Conservation (phyloP, 2,888 invertebrate genomes). For the Acanthococcus lagerstroemiae region DNA sequence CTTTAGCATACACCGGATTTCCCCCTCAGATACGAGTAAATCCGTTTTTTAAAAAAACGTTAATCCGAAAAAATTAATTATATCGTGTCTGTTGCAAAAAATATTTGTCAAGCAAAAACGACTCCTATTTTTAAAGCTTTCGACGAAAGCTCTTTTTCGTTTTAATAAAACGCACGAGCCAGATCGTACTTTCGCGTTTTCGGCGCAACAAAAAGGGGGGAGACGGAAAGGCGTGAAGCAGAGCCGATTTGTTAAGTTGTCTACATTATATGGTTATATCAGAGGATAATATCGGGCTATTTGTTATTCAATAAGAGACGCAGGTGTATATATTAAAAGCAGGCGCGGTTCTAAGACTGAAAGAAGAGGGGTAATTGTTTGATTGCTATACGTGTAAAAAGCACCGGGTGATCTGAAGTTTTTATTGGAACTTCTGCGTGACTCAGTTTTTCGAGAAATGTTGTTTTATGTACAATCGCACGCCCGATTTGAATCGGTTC, state of each 20-base stretch:
- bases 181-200: background rate
- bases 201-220: background rate
- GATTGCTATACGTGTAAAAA: slow-evolving; percentile 4
- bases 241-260: slow-evolving; percentile 29
- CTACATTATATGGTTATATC: slow-evolving; percentile 30
- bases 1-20: too few relatives aligned
- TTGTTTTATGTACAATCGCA: too few relatives aligned
- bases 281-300: slow-evolving; percentile 30
- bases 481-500: too few relatives aligned
- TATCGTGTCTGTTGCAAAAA: slow-evolving; percentile 13
- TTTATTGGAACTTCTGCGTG: too few relatives aligned
- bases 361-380: slow-evolving; percentile 25
- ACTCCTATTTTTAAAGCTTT: slow-evolving; percentile 29
- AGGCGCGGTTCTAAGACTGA: slow-evolving; percentile 15
- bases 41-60: too few relatives aligned
- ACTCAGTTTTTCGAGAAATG: too few relatives aligned
- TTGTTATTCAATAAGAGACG: slow-evolving; percentile 30
- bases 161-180: slow-evolving; percentile 1
- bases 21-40: too few relatives aligned
- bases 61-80: slow-evolving; percentile 24
- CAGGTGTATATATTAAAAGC: slow-evolving; percentile 27
- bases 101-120: slow-evolving; percentile 25
- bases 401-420: slow-evolving; percentile 1
- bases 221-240: background rate
- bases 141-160: slow-evolving; percentile 18